A percentile compares a stretch with the other conserved stretches of the same genome.
Conservation (phyloP, 2,797 vertebrate genomes). For the Acipenser oxyrinchus region DNA sequence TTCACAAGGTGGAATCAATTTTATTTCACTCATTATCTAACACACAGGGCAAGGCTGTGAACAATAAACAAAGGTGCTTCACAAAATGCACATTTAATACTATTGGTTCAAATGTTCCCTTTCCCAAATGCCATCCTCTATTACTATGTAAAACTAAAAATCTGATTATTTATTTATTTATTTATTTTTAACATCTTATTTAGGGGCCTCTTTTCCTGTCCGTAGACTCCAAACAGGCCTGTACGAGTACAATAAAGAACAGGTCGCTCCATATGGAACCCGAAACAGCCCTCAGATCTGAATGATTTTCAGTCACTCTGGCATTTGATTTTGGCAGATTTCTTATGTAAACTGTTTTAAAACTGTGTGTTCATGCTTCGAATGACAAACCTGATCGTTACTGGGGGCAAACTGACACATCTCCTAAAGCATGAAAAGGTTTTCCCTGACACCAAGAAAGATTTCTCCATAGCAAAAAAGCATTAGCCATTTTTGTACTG, state of each 20-base stretch:
- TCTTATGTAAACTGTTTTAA: slow-evolving; percentile 68
- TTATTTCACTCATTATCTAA: background rate
- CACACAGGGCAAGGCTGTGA: too few species aligned
- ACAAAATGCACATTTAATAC: too few species aligned
- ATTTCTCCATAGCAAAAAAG: slow-evolving; percentile 44
- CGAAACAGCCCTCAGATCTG: background rate
- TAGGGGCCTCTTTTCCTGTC: background rate
- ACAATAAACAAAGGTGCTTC: too few species aligned
- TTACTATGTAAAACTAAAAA: too few species aligned
- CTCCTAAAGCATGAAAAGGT: slow-evolving; percentile 48
- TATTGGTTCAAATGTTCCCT: too few species aligned
- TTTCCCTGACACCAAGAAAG: slow-evolving; percentile 57
- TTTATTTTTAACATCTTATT: background rate
- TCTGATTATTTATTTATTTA: too few species aligned
- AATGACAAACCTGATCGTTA: slow-evolving; percentile 30
- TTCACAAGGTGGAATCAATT: background rate
- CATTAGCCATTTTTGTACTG: slow-evolving; percentile 50
- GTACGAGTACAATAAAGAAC: background rate
- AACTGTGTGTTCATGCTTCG: slow-evolving; percentile 24
- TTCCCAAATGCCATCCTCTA: too few species aligned
- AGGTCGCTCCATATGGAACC: background rate
- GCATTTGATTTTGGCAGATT: slow-evolving; percentile 61
- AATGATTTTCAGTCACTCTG: slow-evolving; percentile 24
- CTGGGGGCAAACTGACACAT: slow-evolving; percentile 49
- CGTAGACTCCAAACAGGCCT: background rate